A percentile compares a stretch with the other conserved stretches of the same genome.
phyloP scores from a whole-genome alignment of 2,888 invertebrate species.

The Dendrolimus houi region DNA sequence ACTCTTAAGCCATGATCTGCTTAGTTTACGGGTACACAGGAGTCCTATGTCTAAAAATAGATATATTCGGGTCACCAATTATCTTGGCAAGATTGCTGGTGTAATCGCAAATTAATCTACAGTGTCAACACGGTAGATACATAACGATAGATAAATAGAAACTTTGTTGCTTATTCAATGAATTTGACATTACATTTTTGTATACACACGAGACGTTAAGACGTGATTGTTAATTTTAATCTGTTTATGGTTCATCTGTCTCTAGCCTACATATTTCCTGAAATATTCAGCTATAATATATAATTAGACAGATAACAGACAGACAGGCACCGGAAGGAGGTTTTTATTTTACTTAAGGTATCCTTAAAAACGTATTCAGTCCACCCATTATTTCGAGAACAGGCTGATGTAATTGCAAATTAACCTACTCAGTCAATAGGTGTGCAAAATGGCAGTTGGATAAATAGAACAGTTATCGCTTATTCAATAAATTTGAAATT shows the following conservation, averaged over 20 bases:
- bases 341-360: too few relatives aligned
- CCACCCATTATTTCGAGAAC: slow-evolving; percentile 28
- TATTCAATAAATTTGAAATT: background rate
- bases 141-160: slow-evolving; percentile 4
- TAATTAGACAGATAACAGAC: too few relatives aligned
- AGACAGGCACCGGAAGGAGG: too few relatives aligned
- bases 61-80: slow-evolving; percentile 18
- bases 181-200: background rate
- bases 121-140: slow-evolving; percentile 30
- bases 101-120: slow-evolving; percentile 34
- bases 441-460: slow-evolving; percentile 12
- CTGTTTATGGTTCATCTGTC: too few relatives aligned
- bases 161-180: background rate
- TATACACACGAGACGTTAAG: too few relatives aligned
- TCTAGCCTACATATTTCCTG: too few relatives aligned
- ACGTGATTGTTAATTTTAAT: too few relatives aligned
- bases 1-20: too few relatives aligned
- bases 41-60: background rate
- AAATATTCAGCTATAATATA: too few relatives aligned
- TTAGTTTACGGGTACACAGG: too few relatives aligned
- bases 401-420: slow-evolving; percentile 37
- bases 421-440: slow-evolving; percentile 31
- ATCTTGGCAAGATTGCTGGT: slow-evolving; percentile 27
- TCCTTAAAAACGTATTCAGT: slow-evolving; percentile 18
- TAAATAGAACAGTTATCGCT: background rate